Conservation (phyloP, 2,113 vertebrate species). For the Nestor notabilis region DNA sequence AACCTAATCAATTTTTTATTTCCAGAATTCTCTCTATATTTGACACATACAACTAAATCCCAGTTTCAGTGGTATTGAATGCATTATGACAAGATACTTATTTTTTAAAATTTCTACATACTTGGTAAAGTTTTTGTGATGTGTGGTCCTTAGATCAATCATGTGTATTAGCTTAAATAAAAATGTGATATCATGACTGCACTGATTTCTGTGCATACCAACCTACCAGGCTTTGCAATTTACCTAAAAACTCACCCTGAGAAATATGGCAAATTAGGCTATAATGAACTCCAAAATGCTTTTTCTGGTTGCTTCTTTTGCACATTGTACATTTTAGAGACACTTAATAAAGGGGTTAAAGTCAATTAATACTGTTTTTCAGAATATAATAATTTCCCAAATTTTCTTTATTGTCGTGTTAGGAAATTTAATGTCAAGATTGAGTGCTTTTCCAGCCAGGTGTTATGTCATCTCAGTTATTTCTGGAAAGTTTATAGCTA, state of each 20-base stretch:
- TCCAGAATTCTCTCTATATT: background rate
- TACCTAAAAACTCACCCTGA: background rate
- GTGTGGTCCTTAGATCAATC: background rate
- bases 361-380: background rate
- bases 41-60: background rate
- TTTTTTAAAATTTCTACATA: background rate
- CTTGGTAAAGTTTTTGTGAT: background rate
- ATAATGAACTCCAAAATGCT: background rate
- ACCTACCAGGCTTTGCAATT: background rate
- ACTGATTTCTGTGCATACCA: background rate
- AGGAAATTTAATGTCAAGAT: background rate
- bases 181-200: background rate
- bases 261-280: background rate
- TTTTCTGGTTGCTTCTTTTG: background rate
- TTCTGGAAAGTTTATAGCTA: background rate
- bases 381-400: background rate
- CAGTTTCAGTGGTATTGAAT: background rate
- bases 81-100: background rate
- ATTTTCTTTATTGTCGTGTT: background rate
- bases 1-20: background rate
- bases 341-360: background rate
- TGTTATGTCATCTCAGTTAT: background rate
- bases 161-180: background rate
- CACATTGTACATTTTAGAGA: background rate
- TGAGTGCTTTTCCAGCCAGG: background rate